These are phyloP conservation scores for Styela clava DNA, from an alignment of 23 tunicate genomes.

Conservation along the genomic window DNA sequence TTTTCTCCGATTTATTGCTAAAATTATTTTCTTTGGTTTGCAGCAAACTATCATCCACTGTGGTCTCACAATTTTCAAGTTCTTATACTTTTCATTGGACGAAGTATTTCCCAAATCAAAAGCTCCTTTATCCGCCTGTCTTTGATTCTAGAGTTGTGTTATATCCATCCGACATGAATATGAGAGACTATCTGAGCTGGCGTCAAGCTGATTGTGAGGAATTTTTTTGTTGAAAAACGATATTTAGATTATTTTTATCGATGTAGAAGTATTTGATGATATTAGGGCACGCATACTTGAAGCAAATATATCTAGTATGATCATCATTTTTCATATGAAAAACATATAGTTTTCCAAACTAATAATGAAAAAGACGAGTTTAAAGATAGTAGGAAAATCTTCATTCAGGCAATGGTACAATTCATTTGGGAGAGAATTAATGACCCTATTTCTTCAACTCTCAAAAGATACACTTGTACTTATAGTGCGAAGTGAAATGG, in stretches of 20 bases:
- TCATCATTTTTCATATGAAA: too few species aligned
- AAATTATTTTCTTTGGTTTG: not conserved
- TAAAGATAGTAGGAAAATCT: too few species aligned
- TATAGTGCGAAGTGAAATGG: too few species aligned
- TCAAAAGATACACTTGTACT: too few species aligned
- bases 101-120: conserved; percentile 50
- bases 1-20: not conserved
- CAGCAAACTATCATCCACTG: conserved; percentile 84
- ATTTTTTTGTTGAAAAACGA: not conserved
- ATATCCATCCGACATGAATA: conserved; percentile 72
- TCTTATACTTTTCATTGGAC: conserved; percentile 75
- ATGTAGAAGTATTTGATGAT: too few species aligned
- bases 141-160: conserved; percentile 78
- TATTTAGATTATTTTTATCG: not conserved
- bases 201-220: conserved; percentile 95
- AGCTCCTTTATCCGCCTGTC: conserved; percentile 75
- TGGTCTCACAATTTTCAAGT: conserved; percentile 79
- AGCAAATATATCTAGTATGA: too few species aligned
- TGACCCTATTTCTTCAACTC: too few species aligned
- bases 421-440: too few species aligned
- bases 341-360: too few species aligned
- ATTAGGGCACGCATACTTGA: too few species aligned
- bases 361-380: too few species aligned
- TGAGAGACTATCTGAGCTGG: conserved; percentile 95
- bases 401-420: too few species aligned